These are phyloP conservation scores for Monoplex corrugatus DNA, from an alignment of 2,888 invertebrate genomes.

Conservation along the genomic window DNA sequence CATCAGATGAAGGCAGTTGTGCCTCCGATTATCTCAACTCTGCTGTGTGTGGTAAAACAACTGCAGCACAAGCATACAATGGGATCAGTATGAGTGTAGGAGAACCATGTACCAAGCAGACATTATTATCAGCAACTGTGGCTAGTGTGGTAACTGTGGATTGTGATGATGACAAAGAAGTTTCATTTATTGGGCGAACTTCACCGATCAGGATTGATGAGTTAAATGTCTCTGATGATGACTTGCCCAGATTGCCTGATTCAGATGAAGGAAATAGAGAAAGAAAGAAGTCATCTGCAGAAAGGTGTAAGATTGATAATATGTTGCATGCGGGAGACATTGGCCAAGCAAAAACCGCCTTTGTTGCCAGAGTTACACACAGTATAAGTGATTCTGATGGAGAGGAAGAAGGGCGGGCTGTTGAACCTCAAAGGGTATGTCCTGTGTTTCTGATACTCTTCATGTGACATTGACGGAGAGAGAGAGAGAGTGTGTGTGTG, in stretches of 20 bases:
- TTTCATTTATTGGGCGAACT: neutral
- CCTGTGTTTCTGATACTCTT: neutral
- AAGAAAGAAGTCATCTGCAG: neutral
- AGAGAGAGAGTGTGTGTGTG: neutral
- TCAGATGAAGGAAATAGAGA: neutral
- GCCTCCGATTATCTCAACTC: too few relatives aligned
- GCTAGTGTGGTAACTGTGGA: neutral
- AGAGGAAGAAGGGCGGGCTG: constrained; percentile 19
- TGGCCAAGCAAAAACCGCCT: neutral
- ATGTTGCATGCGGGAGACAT: neutral
- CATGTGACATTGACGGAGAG: neutral
- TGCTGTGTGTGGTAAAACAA: too few relatives aligned
- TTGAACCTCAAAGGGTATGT: constrained; percentile 31
- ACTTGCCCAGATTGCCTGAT: constrained; percentile 21
- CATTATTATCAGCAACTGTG: too few relatives aligned
- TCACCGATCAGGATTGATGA: neutral
- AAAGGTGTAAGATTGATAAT: neutral
- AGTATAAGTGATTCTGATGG: constrained; percentile 27
- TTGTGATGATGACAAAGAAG: neutral
- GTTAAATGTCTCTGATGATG: constrained; percentile 17
- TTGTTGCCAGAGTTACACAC: neutral
- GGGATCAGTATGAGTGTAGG: too few relatives aligned
- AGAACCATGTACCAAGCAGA: too few relatives aligned
- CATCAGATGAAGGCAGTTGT: constrained; percentile 49
- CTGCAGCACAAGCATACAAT: too few relatives aligned